Evolutionary conservation across 2,113 vertebrate species (phyloP).

Genomic region (Tragelaphus strepsiceros): DNA sequence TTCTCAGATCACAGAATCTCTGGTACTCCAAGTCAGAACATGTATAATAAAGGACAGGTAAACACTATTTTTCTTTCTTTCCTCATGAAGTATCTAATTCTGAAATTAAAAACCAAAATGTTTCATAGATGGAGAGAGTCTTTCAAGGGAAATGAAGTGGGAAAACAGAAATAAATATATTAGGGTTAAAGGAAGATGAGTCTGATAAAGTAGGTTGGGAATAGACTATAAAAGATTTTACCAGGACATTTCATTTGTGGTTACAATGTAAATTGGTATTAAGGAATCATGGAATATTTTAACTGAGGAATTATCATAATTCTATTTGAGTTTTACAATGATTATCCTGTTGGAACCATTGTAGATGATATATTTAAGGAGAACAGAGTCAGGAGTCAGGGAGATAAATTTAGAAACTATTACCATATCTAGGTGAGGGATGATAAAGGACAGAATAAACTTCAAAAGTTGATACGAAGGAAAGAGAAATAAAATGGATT

Average conservation of each 20-base stretch:
- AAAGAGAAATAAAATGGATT: not conserved
- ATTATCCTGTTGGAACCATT: not conserved
- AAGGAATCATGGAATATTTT: not conserved
- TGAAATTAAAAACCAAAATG: not conserved
- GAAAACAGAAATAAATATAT: not conserved
- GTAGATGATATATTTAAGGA: not conserved
- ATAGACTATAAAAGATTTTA: not conserved
- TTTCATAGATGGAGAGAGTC: not conserved
- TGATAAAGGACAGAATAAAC: not conserved
- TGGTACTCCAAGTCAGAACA: not conserved
- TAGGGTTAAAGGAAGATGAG: not conserved
- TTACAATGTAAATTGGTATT: not conserved
- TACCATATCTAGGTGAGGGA: not conserved
- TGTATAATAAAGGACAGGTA: not conserved
- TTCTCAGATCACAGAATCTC: not conserved
- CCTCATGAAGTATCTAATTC: not conserved
- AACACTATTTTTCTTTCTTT: not conserved
- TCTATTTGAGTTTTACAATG: not conserved
- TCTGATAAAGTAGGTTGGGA: not conserved
- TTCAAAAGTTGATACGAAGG: not conserved
- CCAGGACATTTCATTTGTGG: not conserved
- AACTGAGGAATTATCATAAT: not conserved
- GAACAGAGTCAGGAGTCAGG: not conserved
- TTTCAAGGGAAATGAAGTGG: not conserved
- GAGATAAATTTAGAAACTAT: not conserved